Base-by-base conservation (phyloP, 64 coral and sea anemone genomes). In the Montipora capricornis region DNA sequence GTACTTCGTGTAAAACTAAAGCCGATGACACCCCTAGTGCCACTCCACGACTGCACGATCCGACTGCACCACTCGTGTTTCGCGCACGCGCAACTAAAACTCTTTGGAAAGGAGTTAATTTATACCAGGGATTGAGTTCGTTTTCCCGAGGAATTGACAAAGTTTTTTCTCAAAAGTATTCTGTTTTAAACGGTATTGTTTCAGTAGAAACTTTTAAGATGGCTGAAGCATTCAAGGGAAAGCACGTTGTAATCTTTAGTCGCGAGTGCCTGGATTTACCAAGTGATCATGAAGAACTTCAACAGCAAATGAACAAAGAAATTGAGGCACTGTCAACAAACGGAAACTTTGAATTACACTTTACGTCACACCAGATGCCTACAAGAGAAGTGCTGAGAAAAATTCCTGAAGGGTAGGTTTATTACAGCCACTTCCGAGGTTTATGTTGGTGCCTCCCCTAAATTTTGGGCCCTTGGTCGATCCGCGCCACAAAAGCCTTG, bases 211-310 rank as follows among this genome's bases (percentile, higher is more conserved):
- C 52, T 55, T 55, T 55, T 55, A 55, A 55, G 52, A 80, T 80
- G 78, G 78, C 78, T 55, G 7, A 47, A 12, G 49, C 48, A 50
- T 17, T 14, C 8, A 58, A 6, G 0, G 0, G 14, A 58, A 80
- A 60, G 10, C 78, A 80, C 10, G 16, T 52, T 11, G 49, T 80
- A 22, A 80, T 80, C 78, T 80, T 80, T 58, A 80, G 78, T 59
- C n/a, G 50, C 6, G 58, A 2, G 7, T 80, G 78, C 51, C 5
- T 80, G 20, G 7, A 7, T 8, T n/a, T 22, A 49, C 15, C 4
- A 5, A 4, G 2, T n/a, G n/a, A n/a, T n/a, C n/a, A n/a, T 20
- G 4, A 4, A 1, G 78, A 80, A 24, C 1, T 8, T 17, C 15
- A 58, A 58, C 50, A 20, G 20, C 5, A 26, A 78, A 49, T 80